These are phyloP conservation scores for Melanotaenia duboulayi DNA, from an alignment of 2,113 vertebrate species.

Conservation along the genomic window DNA sequence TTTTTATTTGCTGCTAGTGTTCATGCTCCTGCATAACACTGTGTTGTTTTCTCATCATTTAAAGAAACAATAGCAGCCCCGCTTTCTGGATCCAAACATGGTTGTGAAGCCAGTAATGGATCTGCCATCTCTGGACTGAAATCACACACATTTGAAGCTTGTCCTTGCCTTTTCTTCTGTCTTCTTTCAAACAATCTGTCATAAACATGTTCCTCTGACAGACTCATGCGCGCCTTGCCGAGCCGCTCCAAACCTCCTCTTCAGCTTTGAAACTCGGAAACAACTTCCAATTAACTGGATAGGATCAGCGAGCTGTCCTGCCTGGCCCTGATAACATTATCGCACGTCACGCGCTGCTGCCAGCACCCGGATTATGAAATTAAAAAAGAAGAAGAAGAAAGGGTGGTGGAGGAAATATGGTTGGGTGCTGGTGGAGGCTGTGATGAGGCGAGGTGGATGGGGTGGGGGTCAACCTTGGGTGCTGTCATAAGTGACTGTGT, in stretches of 20 bases:
- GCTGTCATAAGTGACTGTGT: conserved; percentile 36
- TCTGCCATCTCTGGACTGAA: conserved; percentile 11
- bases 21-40: not conserved
- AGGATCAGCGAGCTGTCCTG: conserved; percentile 55
- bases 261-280: conserved; percentile 43
- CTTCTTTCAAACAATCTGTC: conserved; percentile 12
- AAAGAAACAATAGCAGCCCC: not conserved
- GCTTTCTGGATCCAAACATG: not conserved
- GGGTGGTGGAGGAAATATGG: conserved; percentile 18
- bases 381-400: conserved; percentile 41
- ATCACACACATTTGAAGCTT: conserved; percentile 11
- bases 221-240: not conserved
- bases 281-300: conserved; percentile 69
- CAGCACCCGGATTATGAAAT: conserved; percentile 62
- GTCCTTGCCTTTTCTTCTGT: not conserved
- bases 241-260: conserved; percentile 21
- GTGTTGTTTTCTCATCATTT: not conserved
- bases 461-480: conserved; percentile 20
- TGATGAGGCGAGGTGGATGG: not conserved
- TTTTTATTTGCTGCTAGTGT: not conserved
- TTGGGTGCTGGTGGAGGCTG: conserved; percentile 30
- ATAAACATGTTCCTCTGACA: conserved; percentile 18
- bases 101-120: conserved; percentile 4
- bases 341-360: conserved; percentile 50
- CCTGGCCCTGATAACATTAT: conserved; percentile 68